Base-by-base conservation (phyloP, 2,888 invertebrate species). In the Cacoxenus indagator region DNA sequence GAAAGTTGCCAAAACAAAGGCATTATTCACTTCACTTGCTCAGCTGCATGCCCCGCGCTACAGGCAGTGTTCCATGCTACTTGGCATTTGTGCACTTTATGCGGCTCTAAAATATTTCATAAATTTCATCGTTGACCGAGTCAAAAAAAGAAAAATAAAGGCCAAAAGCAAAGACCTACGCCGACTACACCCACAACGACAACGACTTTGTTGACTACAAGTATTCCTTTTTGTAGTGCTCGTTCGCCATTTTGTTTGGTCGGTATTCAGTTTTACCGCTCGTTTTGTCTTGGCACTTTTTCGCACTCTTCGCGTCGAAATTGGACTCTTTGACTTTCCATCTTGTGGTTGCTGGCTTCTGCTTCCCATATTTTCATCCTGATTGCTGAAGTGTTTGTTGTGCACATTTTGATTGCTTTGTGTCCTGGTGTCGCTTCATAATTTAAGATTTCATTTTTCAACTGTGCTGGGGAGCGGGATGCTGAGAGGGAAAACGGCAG, bases 381-480 rank as follows among this genome's bases (percentile, higher is more conserved):
- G 69, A 14, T 19, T 64, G 19, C 48, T 54, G 55, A 37, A 70
- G 73, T 66, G 70, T 78, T 43, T 45, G 45, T 26, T 45, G 43
- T 62, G 24, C 43, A 24, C 61, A 62, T 62, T 62, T 76, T 81
- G 75, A 77, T 78, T 76, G 75, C 74, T 69, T 70, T 64, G 70
- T 74, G 73, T 76, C 68, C 51, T 37, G 45, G 26, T 45, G 59
- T 31, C 73, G 70, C 27, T 82, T 79, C 76, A 82, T 82, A 78
- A 80, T 80, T 80, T 73, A 82, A 73, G 74, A 66, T 68, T 54
- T 67, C 62, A 74, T 67, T 78, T 73, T 76, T 73, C 69, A 65
- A 64, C 67, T 65, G 76, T 75, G 80, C 27, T 8, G 14, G 14
- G 17, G 26, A 57, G 29, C 65, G 76, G 76, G 80, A 24, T 8